Conservation (phyloP, 2,888 invertebrate species). For the Galeruca laticollis region DNA sequence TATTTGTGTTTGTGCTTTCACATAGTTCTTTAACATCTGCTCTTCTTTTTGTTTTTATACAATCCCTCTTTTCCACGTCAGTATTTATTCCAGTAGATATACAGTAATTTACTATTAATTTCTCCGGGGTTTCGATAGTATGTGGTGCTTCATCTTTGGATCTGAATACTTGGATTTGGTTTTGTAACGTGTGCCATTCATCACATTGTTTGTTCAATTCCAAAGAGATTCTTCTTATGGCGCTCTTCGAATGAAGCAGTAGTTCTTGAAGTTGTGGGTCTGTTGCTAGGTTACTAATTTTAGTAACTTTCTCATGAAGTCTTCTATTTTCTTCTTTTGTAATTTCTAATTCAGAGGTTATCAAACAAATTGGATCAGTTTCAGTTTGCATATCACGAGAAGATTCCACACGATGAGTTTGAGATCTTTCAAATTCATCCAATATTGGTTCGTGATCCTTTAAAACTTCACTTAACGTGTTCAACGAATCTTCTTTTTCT, state of each 20-base stretch:
- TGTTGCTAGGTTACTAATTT: conserved; percentile 39
- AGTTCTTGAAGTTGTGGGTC: conserved; percentile 58
- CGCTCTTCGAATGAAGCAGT: conserved; percentile 59
- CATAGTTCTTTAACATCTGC: neutral
- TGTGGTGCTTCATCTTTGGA: neutral
- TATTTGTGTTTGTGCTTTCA: neutral
- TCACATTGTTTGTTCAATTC: conserved; percentile 58
- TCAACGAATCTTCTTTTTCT: conserved; percentile 47
- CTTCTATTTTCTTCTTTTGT: conserved; percentile 47
- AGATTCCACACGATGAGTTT: conserved; percentile 17
- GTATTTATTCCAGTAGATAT: conserved; percentile 6
- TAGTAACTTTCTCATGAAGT: conserved; percentile 40
- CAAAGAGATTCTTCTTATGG: conserved; percentile 58
- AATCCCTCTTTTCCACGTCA: neutral
- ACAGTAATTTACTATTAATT: conserved; percentile 1
- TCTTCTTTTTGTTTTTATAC: neutral
- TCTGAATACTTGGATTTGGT: conserved; percentile 24
- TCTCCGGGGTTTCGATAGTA: neutral
- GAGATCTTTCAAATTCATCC: conserved; percentile 29
- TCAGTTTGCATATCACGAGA: conserved; percentile 29
- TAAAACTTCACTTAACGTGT: conserved; percentile 47
- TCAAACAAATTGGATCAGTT: conserved; percentile 10
- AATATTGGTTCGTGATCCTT: conserved; percentile 46
- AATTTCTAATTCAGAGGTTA: conserved; percentile 45
- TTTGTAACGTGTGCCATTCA: conserved; percentile 52